Conservation (phyloP, 2,113 vertebrate genomes). For the Pholis gunnellus region DNA sequence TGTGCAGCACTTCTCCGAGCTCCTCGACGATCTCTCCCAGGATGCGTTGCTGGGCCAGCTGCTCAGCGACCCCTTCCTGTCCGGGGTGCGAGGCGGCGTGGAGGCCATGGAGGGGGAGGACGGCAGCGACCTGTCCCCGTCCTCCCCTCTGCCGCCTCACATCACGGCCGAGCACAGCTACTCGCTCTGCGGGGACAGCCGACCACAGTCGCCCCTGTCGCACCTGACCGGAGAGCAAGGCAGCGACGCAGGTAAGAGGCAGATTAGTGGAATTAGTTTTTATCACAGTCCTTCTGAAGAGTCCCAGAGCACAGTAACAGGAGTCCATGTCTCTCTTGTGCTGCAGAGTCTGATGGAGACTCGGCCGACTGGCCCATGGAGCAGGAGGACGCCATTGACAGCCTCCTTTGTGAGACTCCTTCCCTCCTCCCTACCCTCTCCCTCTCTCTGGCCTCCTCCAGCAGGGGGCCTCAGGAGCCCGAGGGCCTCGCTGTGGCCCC, state of each 20-base stretch:
- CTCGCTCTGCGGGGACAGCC: slow-evolving; percentile 94
- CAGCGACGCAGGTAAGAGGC: slow-evolving; percentile 89
- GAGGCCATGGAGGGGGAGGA: slow-evolving; percentile 90
- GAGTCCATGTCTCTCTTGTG: background rate
- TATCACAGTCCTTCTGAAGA: too few species aligned
- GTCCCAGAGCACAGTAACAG: background rate
- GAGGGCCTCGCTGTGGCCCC: slow-evolving; percentile 67
- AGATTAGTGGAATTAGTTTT: background rate
- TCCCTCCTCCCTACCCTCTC: slow-evolving; percentile 89
- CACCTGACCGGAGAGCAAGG: slow-evolving; percentile 88
- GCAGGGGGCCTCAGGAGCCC: slow-evolving; percentile 56
- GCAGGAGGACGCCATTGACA: slow-evolving; percentile 87
- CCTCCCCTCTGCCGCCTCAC: slow-evolving; percentile 92
- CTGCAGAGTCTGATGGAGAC: slow-evolving; percentile 89
- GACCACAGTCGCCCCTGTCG: slow-evolving; percentile 93
- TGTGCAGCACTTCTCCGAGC: slow-evolving; percentile 94
- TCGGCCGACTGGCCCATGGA: slow-evolving; percentile 90
- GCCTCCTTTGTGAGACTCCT: slow-evolving; percentile 84
- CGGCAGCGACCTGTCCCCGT: slow-evolving; percentile 85
- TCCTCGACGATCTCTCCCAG: slow-evolving; percentile 96
- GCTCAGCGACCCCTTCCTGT: slow-evolving; percentile 97
- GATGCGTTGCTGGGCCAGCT: slow-evolving; percentile 96
- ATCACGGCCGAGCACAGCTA: slow-evolving; percentile 98
- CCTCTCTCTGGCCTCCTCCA: slow-evolving; percentile 81
- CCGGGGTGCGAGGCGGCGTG: slow-evolving; percentile 77